phyloP scores from a whole-genome alignment of 2,113 vertebrate genomes.

The Vidua macroura region DNA sequence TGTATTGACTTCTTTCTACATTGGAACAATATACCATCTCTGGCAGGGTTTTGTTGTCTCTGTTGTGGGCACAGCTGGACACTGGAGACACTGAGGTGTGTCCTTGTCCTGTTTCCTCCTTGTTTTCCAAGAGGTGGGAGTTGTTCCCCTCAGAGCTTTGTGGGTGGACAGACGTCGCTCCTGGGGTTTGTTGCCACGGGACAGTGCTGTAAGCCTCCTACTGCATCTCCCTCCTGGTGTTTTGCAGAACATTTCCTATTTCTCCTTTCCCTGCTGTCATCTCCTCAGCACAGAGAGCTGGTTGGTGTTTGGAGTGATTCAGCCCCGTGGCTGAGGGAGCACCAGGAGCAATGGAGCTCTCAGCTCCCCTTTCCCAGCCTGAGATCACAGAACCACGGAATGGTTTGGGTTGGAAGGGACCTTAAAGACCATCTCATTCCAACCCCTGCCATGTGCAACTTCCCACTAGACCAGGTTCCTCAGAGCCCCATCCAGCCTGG shows the following conservation, averaged over 20 bases:
- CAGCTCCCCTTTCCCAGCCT: not conserved
- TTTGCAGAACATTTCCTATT: not conserved
- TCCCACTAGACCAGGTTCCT: not conserved
- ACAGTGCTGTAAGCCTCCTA: not conserved
- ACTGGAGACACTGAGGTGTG: not conserved
- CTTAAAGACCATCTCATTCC: not conserved
- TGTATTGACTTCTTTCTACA: conserved; percentile 19
- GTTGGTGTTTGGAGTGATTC: not conserved
- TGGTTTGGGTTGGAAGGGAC: not conserved
- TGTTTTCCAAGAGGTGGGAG: not conserved
- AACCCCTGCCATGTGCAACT: not conserved
- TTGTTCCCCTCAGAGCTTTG: not conserved
- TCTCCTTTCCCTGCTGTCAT: not conserved
- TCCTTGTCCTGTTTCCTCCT: not conserved
- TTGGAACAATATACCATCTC: conserved; percentile 4
- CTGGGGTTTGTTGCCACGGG: not conserved
- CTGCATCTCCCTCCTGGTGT: not conserved
- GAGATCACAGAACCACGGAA: not conserved
- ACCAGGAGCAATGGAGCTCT: not conserved
- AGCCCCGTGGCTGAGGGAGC: not conserved
- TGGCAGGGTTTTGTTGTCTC: not conserved
- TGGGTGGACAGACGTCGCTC: not conserved
- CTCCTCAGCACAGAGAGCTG: not conserved
- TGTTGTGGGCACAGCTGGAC: not conserved
- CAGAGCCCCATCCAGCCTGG: not conserved